Evolutionary conservation across 2,797 vertebrate genomes (phyloP), one percentile per base, ranked within the genome.

Genomic region (Taenioides sp.): DNA sequence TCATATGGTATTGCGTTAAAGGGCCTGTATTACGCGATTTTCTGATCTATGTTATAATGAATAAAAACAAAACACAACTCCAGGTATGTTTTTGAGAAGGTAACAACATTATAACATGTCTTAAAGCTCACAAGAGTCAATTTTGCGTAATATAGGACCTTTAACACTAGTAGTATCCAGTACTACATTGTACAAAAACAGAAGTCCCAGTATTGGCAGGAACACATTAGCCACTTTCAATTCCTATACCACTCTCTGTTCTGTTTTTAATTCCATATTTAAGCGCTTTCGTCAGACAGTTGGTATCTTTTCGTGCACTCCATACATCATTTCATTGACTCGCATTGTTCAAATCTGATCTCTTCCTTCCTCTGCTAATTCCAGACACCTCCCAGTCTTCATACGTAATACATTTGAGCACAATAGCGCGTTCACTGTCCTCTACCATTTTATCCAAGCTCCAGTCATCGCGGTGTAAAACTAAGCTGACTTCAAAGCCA

Each of bases 401-500:
- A 55, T 67, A 54, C 50, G 7, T 37, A 16, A 54, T 43, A 4
- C 59, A 23, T 68, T 22, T 59, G 68, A 69, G 65, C 52, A 65
- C 59, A 64, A 25, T 25, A 27, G 20, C 16, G 58, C 55, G 65
- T 49, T n/a, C 47, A 37, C 28, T n/a, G 3, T 11, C 47, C 47
- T 34, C 40, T 7, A 7, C 27, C 23, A 3, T n/a, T 62, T 61
- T 23, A 31, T 4, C 52, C 9, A 20, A 65, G 37, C 47, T 17
- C 40, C 5, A 49, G 25, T 63, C 49, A 52, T 43, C 60, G 43
- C n/a, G 25, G 47, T 25, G 47, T 58, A 40, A 58, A 62, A 62
- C 62, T 9, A 59, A 68, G 23, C 37, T 34, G 9, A 67, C 57
- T 47, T 50, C 6, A 69, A 64, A 76, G 59, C 47, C 74, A 62